These are phyloP conservation scores for Pelecanus crispus DNA, from an alignment of 2,113 vertebrate species.

Conservation along the genomic window DNA sequence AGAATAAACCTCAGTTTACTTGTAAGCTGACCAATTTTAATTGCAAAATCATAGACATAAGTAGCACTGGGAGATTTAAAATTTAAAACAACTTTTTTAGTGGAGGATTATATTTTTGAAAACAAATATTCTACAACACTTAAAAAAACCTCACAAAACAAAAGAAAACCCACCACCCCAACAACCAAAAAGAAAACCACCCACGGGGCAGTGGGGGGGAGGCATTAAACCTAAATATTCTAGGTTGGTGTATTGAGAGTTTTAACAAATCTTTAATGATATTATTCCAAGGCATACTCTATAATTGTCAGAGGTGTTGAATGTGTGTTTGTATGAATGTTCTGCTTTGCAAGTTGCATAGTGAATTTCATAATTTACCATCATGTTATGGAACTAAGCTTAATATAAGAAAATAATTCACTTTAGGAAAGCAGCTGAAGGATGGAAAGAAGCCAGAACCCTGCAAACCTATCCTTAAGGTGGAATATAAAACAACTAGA, in stretches of 20 bases:
- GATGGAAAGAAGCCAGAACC: conserved; percentile 99
- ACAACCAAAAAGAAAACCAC: too few relatives aligned
- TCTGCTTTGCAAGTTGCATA: not conserved
- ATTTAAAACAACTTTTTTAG: not conserved
- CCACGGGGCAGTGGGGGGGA: too few relatives aligned
- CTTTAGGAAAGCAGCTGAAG: conserved; percentile 97
- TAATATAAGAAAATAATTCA: conserved; percentile 71
- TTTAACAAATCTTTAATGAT: not conserved
- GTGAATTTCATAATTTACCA: not conserved
- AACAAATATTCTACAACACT: not conserved
- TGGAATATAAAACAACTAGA: conserved; percentile 98
- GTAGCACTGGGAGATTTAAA: too few relatives aligned
- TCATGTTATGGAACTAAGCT: not conserved
- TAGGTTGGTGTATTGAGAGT: not conserved
- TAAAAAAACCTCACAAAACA: not conserved
- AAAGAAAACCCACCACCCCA: too few relatives aligned
- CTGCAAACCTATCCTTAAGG: conserved; percentile 99
- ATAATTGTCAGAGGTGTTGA: not conserved
- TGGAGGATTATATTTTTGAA: not conserved
- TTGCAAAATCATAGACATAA: not conserved
- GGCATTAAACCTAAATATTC: not conserved
- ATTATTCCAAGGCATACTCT: not conserved
- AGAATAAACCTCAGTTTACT: not conserved
- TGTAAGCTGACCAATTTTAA: not conserved
- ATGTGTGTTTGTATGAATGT: not conserved